Evolutionary conservation across 2,888 invertebrate genomes (phyloP).

Genomic region (Athalia rosae): DNA sequence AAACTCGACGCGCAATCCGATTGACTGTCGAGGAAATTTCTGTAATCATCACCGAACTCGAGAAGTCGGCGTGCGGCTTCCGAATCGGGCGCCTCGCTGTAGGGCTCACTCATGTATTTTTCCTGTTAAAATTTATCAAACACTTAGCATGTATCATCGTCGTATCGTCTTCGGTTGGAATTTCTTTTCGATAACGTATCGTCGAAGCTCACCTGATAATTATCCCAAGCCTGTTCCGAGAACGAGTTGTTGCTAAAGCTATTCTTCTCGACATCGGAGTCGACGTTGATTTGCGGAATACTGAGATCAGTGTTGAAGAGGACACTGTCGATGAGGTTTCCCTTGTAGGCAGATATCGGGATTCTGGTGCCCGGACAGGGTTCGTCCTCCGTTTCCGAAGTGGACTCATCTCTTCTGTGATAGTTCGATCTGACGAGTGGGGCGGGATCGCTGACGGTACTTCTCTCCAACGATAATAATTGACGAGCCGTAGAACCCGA

Average conservation of each 20-base stretch:
- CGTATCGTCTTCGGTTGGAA: background rate
- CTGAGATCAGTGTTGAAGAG: constrained; percentile 60
- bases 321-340: constrained; percentile 59
- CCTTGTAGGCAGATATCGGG: constrained; percentile 59
- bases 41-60: constrained; percentile 93
- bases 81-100: constrained; percentile 90
- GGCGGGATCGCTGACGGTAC: constrained; percentile 80
- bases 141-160: background rate
- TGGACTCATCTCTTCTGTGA: constrained; percentile 71
- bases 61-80: constrained; percentile 88
- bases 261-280: constrained; percentile 80
- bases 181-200: background rate
- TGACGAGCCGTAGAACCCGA: constrained; percentile 79
- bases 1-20: constrained; percentile 90
- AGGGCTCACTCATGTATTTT: constrained; percentile 93
- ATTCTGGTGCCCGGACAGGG: constrained; percentile 55
- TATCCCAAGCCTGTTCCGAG: constrained; percentile 96
- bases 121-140: constrained; percentile 77
- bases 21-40: constrained; percentile 91
- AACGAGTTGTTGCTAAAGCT: constrained; percentile 79
- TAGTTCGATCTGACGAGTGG: constrained; percentile 73
- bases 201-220: constrained; percentile 85
- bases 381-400: constrained; percentile 70
- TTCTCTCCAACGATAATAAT: constrained; percentile 72
- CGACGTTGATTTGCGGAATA: constrained; percentile 72